phyloP scores from a whole-genome alignment of 2,797 vertebrate species.

The Buceros bicornis region DNA sequence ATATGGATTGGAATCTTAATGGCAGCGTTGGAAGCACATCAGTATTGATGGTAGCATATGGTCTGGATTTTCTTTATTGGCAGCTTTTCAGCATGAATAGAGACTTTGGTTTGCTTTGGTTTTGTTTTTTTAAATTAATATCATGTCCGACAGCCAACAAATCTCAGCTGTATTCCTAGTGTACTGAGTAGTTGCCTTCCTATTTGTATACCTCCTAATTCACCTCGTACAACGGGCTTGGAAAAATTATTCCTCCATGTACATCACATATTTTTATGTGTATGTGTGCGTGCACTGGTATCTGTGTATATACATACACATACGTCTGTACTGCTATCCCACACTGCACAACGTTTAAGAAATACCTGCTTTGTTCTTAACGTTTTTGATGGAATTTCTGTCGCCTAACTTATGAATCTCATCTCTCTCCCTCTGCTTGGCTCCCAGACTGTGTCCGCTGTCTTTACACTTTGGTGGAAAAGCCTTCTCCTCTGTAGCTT shows the following conservation, averaged over 20 bases:
- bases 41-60: conserved; percentile 37
- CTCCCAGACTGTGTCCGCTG: background rate
- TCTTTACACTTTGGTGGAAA: background rate
- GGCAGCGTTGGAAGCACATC: conserved; percentile 21
- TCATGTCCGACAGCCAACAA: background rate
- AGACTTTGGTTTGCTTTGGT: background rate
- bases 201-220: background rate
- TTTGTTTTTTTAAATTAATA: conserved; percentile 30
- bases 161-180: background rate
- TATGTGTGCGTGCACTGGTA: background rate
- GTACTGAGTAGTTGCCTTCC: background rate
- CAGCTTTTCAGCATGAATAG: background rate
- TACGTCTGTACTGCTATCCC: background rate
- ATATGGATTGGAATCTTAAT: conserved; percentile 59
- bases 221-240: background rate
- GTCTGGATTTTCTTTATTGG: conserved; percentile 30
- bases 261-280: background rate
- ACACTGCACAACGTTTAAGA: background rate
- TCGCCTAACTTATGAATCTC: conserved; percentile 8
- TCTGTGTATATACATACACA: background rate
- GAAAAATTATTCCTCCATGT: background rate
- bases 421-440: background rate
- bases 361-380: background rate
- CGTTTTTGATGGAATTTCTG: background rate
- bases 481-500: background rate